These are phyloP conservation scores for Vanessa cardui DNA, from an alignment of 2,888 invertebrate species.

Conservation along the genomic window DNA sequence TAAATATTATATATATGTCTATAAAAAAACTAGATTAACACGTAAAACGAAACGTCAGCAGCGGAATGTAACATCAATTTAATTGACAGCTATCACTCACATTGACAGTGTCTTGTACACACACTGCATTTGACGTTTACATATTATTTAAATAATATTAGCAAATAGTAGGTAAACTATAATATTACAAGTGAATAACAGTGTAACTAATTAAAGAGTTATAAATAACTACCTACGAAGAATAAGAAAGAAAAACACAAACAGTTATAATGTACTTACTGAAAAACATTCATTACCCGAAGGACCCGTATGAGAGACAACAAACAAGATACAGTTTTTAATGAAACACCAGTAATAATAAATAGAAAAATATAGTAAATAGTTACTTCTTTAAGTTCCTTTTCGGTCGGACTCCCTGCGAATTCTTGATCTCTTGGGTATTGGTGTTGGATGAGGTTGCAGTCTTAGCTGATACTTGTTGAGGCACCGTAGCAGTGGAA, in stretches of 20 bases:
- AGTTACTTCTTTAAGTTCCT: constrained; percentile 11
- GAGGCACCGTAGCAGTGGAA: constrained; percentile 10
- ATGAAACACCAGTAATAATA: too few relatives aligned
- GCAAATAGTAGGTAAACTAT: background rate
- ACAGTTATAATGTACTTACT: constrained; percentile 5
- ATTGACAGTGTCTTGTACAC: constrained; percentile 6
- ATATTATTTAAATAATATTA: background rate
- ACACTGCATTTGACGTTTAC: background rate
- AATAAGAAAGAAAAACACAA: background rate
- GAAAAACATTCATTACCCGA: constrained; percentile 5
- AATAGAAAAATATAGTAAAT: background rate
- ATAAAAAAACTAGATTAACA: background rate
- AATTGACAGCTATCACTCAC: constrained; percentile 8
- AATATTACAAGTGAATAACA: constrained; percentile 11
- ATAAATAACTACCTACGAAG: constrained; percentile 2
- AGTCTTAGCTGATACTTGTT: background rate
- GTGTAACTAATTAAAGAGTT: constrained; percentile 4
- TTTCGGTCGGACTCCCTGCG: background rate
- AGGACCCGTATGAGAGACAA: constrained; percentile 9
- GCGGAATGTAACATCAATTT: constrained; percentile 8
- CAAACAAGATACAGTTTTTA: constrained; percentile 4
- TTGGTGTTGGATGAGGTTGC: constrained; percentile 11
- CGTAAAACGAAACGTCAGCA: too few relatives aligned
- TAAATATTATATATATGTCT: background rate
- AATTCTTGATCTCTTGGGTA: constrained; percentile 8